These are phyloP conservation scores for Gallinago stenura DNA, from an alignment of 2,797 vertebrate species.

Conservation along the genomic window DNA sequence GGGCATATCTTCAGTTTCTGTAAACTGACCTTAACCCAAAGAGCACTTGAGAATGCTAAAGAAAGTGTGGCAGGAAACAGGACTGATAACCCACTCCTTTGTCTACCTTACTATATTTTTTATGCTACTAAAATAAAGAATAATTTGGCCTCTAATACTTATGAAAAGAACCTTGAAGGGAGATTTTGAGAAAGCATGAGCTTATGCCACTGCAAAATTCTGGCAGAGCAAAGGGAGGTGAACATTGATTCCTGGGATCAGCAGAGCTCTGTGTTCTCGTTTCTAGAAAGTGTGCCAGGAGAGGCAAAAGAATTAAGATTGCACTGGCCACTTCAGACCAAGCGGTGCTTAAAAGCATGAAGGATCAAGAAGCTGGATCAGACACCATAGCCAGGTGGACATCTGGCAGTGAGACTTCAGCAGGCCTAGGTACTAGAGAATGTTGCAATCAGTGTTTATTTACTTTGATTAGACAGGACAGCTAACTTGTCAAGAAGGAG, in stretches of 20 bases:
- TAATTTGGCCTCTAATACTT: not conserved
- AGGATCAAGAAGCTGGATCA: not conserved
- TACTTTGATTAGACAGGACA: not conserved
- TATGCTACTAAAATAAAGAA: not conserved
- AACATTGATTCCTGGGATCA: not conserved
- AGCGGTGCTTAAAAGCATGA: not conserved
- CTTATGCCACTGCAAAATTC: not conserved
- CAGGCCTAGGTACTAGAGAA: not conserved
- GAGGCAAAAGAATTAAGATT: not conserved
- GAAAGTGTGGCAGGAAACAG: not conserved
- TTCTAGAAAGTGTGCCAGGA: not conserved
- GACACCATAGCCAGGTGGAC: not conserved
- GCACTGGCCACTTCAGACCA: not conserved
- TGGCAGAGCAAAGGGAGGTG: not conserved
- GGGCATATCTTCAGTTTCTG: not conserved
- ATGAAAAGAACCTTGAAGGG: not conserved
- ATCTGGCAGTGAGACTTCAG: not conserved
- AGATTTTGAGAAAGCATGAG: not conserved
- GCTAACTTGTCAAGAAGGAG: not conserved
- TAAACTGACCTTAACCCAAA: not conserved
- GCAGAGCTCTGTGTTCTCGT: not conserved
- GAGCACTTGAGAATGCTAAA: not conserved
- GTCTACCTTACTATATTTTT: not conserved
- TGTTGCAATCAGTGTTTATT: not conserved
- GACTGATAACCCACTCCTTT: not conserved